phyloP scores from a whole-genome alignment of 1,140 invertebrate genomes.

The Eciton burchellii region DNA sequence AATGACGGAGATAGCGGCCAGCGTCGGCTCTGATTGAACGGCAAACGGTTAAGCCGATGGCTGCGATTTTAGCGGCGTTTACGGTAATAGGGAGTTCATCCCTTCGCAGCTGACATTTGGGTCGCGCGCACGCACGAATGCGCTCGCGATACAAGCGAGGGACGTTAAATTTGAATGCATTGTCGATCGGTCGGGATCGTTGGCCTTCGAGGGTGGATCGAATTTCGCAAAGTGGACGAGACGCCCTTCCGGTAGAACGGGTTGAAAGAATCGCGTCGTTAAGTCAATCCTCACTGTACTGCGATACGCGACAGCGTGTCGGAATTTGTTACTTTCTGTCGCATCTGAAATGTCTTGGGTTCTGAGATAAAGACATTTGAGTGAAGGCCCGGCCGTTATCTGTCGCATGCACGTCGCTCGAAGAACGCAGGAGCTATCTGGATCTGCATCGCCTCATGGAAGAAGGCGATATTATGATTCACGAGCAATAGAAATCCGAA shows the following conservation, averaged over 20 bases:
- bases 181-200: conserved; percentile 58
- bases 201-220: conserved; percentile 66
- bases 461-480: no score
- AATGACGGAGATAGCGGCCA: conserved; percentile 41
- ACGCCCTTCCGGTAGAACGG: conserved; percentile 13
- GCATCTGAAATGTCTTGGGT: not conserved
- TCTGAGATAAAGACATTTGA: no score
- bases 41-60: conserved; percentile 34
- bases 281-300: no score
- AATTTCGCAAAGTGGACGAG: conserved; percentile 49
- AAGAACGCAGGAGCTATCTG: no score
- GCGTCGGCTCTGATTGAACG: conserved; percentile 20
- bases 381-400: no score
- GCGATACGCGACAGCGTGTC: not conserved
- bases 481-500: no score
- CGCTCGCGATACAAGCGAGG: conserved; percentile 29
- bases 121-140: conserved; percentile 40
- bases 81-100: conserved; percentile 56
- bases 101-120: conserved; percentile 50
- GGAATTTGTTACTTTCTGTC: not conserved
- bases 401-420: no score
- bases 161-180: conserved; percentile 71
- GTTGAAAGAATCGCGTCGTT: not conserved
- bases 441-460: no score
- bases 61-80: conserved; percentile 44